These are phyloP conservation scores for Myotis myotis DNA, from an alignment of 2,797 vertebrate genomes.

Conservation along the genomic window DNA sequence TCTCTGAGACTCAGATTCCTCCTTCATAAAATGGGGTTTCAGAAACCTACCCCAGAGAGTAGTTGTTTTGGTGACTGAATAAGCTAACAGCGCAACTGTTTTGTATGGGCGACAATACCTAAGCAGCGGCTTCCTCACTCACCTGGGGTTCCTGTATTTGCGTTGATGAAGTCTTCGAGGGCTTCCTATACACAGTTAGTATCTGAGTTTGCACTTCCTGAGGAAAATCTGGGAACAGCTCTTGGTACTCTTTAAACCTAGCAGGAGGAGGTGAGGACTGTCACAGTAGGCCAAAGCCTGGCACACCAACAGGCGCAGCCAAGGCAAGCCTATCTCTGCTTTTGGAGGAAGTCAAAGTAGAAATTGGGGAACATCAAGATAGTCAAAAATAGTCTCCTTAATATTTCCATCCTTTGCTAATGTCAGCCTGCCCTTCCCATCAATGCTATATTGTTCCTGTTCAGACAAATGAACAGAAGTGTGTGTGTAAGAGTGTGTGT, in stretches of 20 bases:
- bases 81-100: neutral
- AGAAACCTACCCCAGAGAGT: neutral
- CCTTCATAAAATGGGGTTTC: neutral
- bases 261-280: conserved; percentile 1
- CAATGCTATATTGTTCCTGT: neutral
- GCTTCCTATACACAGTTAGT: neutral
- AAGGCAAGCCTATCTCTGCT: neutral
- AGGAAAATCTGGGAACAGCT: conserved; percentile 62
- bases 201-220: fast-evolving
- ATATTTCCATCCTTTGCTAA: neutral
- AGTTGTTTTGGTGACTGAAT: neutral
- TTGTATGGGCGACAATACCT: fast-evolving
- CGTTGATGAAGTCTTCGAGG: neutral
- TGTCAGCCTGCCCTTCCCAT: neutral
- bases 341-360: neutral
- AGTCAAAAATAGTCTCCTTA: neutral
- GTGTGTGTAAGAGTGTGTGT: neutral
- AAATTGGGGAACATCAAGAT: neutral
- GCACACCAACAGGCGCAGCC: neutral
- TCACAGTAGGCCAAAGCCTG: neutral
- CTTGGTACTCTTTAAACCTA: conserved; percentile 81
- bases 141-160: conserved; percentile 63
- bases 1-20: neutral
- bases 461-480: neutral
- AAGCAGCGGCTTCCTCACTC: conserved; percentile 50